Evolutionary conservation across 2,888 invertebrate species (phyloP), one percentile per base, ranked within the genome.

Genomic region (Kuschelorhynchus macadamiae): DNA sequence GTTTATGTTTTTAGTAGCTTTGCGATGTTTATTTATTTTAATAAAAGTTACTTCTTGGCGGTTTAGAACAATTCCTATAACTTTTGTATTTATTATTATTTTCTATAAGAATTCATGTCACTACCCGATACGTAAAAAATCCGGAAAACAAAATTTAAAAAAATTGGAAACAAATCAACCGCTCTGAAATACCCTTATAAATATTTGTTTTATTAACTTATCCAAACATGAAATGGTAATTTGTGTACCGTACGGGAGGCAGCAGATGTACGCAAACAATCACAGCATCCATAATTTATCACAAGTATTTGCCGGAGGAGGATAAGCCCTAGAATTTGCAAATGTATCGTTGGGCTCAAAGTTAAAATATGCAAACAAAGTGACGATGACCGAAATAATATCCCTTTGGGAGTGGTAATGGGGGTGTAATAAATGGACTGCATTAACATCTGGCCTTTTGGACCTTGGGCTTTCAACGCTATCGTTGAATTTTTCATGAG

Each of bases 291-390:
- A 57, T 57, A 57, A 57, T 57, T 57, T 57, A 57, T 44, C 46
- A 57, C 33, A 41, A 39, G 39, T 39, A 36, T 52, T 36, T 52
- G 33, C 36, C 32, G 18, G 36, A 52, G 36, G 39, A 36, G 52
- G 52, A 52, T 39, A 52, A 52, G 18, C 52, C 39, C 25, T 25
- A 25, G 25, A 60, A 60, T 60, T 60, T 60, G 60, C 60, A 60
- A 60, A 60, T 60, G 49, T 60, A 49, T 47, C 57, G 32, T 47
- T 57, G 14, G 46, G 32, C 42, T 44, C 30, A 57, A 36, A 59
- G 50, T 39, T 49, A 41, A 60, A 60, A 60, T 56, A 56, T 49
- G 60, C 49, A 60, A 60, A 60, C 60, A 60, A 39, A 39, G 60
- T 18, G 36, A 50, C 36, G 18, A 60, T 60, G 47, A 18, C 60